Evolutionary conservation across 2,888 invertebrate species (phyloP), one percentile per base, ranked within the genome.

Genomic region (Sesia apiformis): DNA sequence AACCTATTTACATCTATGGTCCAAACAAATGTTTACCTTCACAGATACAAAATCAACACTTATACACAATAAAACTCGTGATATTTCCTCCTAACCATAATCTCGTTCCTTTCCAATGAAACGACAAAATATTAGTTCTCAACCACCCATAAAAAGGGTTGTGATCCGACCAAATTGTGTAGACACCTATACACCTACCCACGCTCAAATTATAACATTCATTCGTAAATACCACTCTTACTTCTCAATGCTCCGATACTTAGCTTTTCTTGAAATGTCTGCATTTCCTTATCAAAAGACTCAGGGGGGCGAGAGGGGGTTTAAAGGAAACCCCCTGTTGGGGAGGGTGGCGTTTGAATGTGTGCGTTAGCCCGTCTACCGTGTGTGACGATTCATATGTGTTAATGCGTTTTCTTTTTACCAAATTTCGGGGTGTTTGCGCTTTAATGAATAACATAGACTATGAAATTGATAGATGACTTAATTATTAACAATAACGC

Each of bases 351-450:
- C 55, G 61, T 62, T 65, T 67, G 64, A 76, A 76, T 74, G 84
- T 74, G 79, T 62, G 76, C 65, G 69, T 59, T 57, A 55, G 49
- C 66, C 63, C 59, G 62, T 63, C 68, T 62, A 60, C 65, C 74
- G 75, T 82, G 82, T 84, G 80, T 78, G 80, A 81, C 82, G 78
- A 81, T 75, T 86, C 85, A 88, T 88, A 88, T 87, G 88, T 88
- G 89, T 86, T 89, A 89, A 89, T 89, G 88, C 86, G 88, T 88
- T 89, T 89, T 89, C 87, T 89, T 89, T 89, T 89, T 89, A 89
- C 86, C 87, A 89, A 89, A 86, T 86, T 87, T 78, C 81, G 67
- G 71, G 78, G 81, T 81, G 81, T 69, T 82, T 66, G 65, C 60
- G 54, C 8, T 4, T 38, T 50, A 3, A 38, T 38, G n/a, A 40